Conservation (phyloP, 2,113 vertebrate species). For the Edolisoma coerulescens region DNA sequence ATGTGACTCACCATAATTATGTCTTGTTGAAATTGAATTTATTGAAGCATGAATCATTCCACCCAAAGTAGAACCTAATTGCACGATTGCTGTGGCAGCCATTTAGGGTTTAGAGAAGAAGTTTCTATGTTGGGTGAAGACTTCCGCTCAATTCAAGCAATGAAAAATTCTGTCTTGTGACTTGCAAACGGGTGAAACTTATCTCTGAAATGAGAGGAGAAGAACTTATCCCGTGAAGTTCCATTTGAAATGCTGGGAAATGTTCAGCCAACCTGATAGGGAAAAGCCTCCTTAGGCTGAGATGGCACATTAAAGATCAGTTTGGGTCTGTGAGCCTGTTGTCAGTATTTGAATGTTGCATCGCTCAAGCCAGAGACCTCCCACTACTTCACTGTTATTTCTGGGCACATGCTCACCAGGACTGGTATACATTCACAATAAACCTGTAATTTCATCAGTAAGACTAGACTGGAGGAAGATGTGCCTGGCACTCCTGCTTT, state of each 20-base stretch:
- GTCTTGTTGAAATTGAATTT: constrained; percentile 77
- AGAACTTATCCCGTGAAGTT: background rate
- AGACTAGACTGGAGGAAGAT: background rate
- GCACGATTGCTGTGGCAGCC: constrained; percentile 29
- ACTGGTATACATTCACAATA: background rate
- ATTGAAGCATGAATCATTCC: constrained; percentile 75
- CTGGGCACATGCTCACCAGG: background rate
- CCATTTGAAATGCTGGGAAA: background rate
- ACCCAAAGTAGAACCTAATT: constrained; percentile 68
- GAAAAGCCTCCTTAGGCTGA: background rate
- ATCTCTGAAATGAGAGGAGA: background rate
- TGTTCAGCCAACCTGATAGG: background rate
- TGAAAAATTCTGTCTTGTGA: background rate
- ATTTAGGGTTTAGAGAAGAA: constrained; percentile 21
- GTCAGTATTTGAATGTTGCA: background rate
- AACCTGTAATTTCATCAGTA: constrained; percentile 36
- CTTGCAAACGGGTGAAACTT: background rate
- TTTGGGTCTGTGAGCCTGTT: background rate
- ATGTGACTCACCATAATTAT: constrained; percentile 79
- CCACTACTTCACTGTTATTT: background rate
- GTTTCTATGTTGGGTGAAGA: background rate
- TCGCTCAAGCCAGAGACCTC: background rate
- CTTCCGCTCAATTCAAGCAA: background rate
- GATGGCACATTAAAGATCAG: background rate
- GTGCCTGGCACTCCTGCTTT: background rate